These are phyloP conservation scores for Carcina quercana DNA, from an alignment of 2,888 invertebrate genomes.

Conservation along the genomic window DNA sequence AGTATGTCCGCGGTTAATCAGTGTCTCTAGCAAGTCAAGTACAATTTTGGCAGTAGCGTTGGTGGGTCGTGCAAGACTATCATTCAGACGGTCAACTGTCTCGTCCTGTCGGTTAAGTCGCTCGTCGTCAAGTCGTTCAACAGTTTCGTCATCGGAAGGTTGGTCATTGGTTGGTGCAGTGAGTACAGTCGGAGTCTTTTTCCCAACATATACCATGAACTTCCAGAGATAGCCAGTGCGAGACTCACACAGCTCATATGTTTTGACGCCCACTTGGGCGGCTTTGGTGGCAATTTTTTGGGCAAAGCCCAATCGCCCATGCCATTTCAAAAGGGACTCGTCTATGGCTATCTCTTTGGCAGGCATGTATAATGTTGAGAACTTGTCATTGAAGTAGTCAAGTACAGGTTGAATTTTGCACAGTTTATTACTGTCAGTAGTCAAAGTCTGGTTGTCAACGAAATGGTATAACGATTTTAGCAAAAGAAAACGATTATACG, in stretches of 20 bases:
- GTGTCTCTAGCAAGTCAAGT: conserved; percentile 2
- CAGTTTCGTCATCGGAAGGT: neutral
- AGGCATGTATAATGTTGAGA: conserved; percentile 18
- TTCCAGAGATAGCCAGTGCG: conserved; percentile 17
- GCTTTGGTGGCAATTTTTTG: conserved; percentile 15
- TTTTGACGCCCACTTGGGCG: conserved; percentile 19
- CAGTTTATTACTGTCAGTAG: conserved; percentile 10
- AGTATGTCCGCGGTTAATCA: conserved; percentile 10
- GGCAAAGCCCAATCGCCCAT: conserved; percentile 9
- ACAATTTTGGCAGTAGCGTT: conserved; percentile 14
- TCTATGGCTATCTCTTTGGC: conserved; percentile 22
- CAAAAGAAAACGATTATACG: conserved; percentile 18
- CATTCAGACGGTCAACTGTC: neutral
- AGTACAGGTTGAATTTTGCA: conserved; percentile 17
- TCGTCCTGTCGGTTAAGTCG: neutral
- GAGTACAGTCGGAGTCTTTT: conserved; percentile 1
- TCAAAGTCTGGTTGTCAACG: conserved; percentile 12
- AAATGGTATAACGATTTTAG: conserved; percentile 20
- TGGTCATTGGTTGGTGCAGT: neutral
- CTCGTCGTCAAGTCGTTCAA: neutral
- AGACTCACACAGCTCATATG: conserved; percentile 20
- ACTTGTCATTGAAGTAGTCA: conserved; percentile 20
- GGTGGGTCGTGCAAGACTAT: conserved; percentile 9
- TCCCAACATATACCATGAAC: conserved; percentile 17
- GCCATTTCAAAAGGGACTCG: conserved; percentile 16